A percentile compares a stretch with the other conserved stretches of the same genome.
Conservation (phyloP, 2,888 invertebrate species). For the Microchrysa polita region DNA sequence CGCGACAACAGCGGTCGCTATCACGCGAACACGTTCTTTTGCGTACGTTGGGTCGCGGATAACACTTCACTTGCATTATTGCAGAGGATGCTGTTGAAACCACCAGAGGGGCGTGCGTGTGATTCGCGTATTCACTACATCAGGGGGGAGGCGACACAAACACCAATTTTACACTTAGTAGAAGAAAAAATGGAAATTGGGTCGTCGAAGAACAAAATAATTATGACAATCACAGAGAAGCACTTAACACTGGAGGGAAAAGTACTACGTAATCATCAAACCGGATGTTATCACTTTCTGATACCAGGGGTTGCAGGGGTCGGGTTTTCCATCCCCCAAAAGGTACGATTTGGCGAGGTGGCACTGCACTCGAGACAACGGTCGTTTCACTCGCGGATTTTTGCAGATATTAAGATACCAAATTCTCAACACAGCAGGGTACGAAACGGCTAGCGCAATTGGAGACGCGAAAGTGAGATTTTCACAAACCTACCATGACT, state of each 20-base stretch:
- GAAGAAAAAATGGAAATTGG: slow-evolving; percentile 3
- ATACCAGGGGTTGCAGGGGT: not conserved
- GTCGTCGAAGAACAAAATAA: no score
- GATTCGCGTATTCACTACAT: not conserved
- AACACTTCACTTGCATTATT: slow-evolving; percentile 41
- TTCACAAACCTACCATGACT: slow-evolving; percentile 23
- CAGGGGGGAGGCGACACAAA: no score
- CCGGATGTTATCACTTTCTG: not conserved
- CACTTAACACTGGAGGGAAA: slow-evolving; percentile 17
- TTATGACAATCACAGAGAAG: slow-evolving; percentile 24
- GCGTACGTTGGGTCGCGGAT: slow-evolving; percentile 10
- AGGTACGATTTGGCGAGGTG: not conserved
- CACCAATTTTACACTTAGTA: not conserved
- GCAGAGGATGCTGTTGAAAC: slow-evolving; percentile 8
- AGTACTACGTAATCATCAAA: slow-evolving; percentile 16
- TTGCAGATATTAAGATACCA: not conserved
- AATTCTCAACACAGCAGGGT: not conserved
- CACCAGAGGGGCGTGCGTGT: not conserved
- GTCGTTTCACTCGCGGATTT: not conserved
- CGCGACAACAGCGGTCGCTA: not conserved
- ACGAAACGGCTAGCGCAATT: not conserved
- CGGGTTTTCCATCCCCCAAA: not conserved
- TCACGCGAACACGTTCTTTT: slow-evolving; percentile 27
- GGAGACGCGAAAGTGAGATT: slow-evolving; percentile 33
- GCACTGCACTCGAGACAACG: no score